Evolutionary conservation across 2,113 vertebrate species (phyloP).

Genomic region (Phaetusa simplex): DNA sequence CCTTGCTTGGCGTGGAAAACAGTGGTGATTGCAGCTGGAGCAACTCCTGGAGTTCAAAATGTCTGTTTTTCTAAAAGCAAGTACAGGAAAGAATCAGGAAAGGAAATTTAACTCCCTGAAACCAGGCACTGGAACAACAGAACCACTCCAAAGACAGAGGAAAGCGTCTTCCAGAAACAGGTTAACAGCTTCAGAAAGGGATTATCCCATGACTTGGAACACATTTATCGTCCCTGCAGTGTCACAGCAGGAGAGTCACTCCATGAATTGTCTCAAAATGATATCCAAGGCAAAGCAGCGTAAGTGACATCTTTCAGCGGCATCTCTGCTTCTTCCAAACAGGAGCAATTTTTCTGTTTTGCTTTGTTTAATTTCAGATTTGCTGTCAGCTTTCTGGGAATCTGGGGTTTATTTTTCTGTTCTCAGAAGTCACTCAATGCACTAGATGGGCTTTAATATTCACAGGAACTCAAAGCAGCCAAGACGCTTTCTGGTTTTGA

Average conservation of each 20-base stretch:
- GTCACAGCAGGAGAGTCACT: background rate
- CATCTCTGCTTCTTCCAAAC: conserved; percentile 18
- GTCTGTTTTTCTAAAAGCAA: background rate
- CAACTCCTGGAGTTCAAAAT: background rate
- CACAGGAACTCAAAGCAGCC: background rate
- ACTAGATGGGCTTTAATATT: background rate
- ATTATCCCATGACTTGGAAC: background rate
- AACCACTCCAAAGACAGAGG: background rate
- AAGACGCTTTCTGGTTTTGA: background rate
- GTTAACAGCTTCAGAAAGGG: background rate
- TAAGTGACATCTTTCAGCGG: background rate
- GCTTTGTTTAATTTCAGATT: conserved; percentile 45
- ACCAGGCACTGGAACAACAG: background rate
- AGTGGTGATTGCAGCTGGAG: background rate
- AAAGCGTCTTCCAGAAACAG: background rate
- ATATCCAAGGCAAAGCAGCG: background rate
- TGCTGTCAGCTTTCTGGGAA: background rate
- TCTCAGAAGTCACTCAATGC: background rate
- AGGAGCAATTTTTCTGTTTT: background rate
- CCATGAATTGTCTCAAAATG: background rate
- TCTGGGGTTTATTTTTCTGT: background rate
- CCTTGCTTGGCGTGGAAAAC: background rate
- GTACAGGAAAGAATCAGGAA: background rate
- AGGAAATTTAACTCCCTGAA: background rate
- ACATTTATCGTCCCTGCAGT: background rate